phyloP scores from a whole-genome alignment of 2,888 invertebrate species.

The Imbricaverruca yamaguchii region DNA sequence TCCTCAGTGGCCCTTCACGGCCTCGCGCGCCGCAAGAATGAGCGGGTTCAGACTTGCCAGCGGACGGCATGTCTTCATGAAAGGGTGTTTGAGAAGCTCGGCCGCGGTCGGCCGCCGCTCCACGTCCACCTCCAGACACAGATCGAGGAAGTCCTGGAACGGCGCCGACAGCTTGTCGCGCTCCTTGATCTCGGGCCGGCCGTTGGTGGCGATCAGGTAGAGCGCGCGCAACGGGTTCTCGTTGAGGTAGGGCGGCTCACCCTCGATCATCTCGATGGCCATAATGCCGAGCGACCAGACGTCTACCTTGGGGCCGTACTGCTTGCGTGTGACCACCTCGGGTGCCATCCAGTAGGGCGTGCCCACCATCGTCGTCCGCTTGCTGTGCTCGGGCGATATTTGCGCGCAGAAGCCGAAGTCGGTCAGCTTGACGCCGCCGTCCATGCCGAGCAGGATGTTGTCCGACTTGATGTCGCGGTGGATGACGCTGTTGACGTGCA shows the following conservation, averaged over 20 bases:
- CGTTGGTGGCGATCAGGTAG: conserved; percentile 91
- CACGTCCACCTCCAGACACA: conserved; percentile 84
- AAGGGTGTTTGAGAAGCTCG: conserved; percentile 76
- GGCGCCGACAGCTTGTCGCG: conserved; percentile 68
- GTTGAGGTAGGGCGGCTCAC: conserved; percentile 92
- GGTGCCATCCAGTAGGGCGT: conserved; percentile 47
- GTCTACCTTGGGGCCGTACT: conserved; percentile 65
- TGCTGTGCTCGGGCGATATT: conserved; percentile 50
- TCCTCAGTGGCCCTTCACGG: too few species aligned
- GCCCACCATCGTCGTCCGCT: conserved; percentile 53
- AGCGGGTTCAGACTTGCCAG: conserved; percentile 74
- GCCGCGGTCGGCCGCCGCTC: conserved; percentile 81
- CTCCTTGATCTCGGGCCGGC: conserved; percentile 80
- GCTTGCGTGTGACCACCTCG: conserved; percentile 46
- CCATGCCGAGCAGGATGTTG: conserved; percentile 52
- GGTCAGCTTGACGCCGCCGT: conserved; percentile 51
- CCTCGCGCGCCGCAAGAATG: conserved; percentile 65
- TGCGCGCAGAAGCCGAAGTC: conserved; percentile 56
- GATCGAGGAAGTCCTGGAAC: conserved; percentile 74
- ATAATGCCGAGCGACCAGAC: conserved; percentile 95
- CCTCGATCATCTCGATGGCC: conserved; percentile 96
- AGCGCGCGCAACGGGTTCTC: conserved; percentile 86
- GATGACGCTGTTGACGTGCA: conserved; percentile 48
- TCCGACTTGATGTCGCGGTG: conserved; percentile 47
- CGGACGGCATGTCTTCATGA: conserved; percentile 69